Evolutionary conservation across 2,113 vertebrate genomes (phyloP).

Genomic region (Entelurus aequoreus): DNA sequence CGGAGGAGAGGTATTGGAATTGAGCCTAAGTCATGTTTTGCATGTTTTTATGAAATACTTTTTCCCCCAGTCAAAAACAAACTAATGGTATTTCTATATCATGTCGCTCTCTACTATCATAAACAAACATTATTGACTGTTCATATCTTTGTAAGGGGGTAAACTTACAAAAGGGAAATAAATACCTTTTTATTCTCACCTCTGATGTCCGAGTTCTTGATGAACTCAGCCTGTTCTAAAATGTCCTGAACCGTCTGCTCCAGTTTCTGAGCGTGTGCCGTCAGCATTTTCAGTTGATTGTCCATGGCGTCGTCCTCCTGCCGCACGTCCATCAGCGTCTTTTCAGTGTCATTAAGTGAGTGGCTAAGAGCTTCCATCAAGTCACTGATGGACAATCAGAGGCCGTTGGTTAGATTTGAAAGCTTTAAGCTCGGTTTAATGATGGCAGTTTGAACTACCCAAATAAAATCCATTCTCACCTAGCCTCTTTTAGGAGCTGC

Average conservation of each 20-base stretch:
- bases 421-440: neutral
- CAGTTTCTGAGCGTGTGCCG: constrained; percentile 77
- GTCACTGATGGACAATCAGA: constrained; percentile 69
- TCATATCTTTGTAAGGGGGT: too few species aligned
- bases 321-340: constrained; percentile 67
- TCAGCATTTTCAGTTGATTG: constrained; percentile 69
- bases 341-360: constrained; percentile 78
- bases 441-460: neutral
- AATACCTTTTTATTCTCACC: constrained; percentile 65
- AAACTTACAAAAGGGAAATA: too few species aligned
- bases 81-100: too few species aligned
- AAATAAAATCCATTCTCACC: constrained; percentile 66
- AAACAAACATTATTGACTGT: too few species aligned
- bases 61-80: too few species aligned
- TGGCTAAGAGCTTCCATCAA: constrained; percentile 78
- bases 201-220: constrained; percentile 92
- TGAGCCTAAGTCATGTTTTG: too few species aligned
- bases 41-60: too few species aligned
- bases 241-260: constrained; percentile 81
- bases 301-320: constrained; percentile 69
- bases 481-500: constrained; percentile 84
- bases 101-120: neutral
- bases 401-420: neutral
- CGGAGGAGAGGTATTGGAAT: too few species aligned
- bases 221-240: constrained; percentile 85